phyloP scores from a whole-genome alignment of 2,888 invertebrate genomes.

The Sinelater perroti region DNA sequence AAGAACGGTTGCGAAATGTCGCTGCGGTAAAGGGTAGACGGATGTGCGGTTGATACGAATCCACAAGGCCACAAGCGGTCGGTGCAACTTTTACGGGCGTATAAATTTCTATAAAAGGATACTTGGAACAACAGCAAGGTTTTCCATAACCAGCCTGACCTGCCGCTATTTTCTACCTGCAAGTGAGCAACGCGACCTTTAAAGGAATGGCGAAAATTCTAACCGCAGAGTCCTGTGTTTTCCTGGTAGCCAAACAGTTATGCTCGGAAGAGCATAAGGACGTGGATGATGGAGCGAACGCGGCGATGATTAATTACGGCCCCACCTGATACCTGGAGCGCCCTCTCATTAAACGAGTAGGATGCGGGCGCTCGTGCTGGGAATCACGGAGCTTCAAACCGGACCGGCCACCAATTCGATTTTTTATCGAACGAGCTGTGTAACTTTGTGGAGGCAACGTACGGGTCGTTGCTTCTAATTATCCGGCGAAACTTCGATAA shows the following conservation, averaged over 20 bases:
- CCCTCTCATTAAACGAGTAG: constrained; percentile 12
- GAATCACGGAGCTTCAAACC: too few relatives aligned
- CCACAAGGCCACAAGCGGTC: not conserved
- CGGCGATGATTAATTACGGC: constrained; percentile 6
- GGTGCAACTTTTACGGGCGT: not conserved
- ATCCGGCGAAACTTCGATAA: constrained; percentile 6
- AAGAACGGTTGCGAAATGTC: not conserved
- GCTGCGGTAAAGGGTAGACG: not conserved
- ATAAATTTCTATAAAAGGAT: not conserved
- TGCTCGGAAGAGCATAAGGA: constrained; percentile 10
- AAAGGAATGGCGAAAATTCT: not conserved
- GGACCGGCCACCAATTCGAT: too few relatives aligned
- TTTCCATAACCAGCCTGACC: not conserved
- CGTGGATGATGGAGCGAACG: not conserved
- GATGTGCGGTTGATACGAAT: constrained; percentile 10
- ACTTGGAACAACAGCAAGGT: not conserved
- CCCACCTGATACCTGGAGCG: constrained; percentile 4
- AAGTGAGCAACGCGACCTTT: constrained; percentile 7
- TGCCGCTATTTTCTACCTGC: not conserved
- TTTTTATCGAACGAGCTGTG: too few relatives aligned
- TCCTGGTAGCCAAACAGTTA: constrained; percentile 8
- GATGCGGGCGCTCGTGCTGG: constrained; percentile 1
- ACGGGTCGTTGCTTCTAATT: constrained; percentile 9
- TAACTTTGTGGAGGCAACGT: constrained; percentile 6
- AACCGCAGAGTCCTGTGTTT: not conserved